Evolutionary conservation across 2,888 invertebrate species (phyloP).

Genomic region (Eudemis profundana): DNA sequence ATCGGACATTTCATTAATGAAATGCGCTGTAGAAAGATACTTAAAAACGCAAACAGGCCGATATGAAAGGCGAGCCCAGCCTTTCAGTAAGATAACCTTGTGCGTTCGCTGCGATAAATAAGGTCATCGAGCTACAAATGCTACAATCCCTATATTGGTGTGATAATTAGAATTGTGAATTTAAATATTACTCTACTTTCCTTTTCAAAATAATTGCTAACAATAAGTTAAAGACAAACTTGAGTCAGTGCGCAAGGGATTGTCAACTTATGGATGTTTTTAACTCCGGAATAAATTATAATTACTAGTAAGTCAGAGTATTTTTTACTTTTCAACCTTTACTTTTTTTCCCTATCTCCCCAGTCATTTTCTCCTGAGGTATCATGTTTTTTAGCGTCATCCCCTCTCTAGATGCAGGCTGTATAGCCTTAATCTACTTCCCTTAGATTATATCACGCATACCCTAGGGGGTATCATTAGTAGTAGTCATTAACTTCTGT

Average conservation of each 20-base stretch:
- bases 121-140: conserved; percentile 58
- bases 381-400: no score
- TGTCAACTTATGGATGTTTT: no score
- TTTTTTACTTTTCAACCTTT: no score
- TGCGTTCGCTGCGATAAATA: conserved; percentile 64
- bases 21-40: conserved; percentile 31
- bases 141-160: conserved; percentile 54
- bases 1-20: conserved; percentile 31
- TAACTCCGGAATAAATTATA: background rate
- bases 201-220: background rate
- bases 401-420: no score
- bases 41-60: conserved; percentile 52
- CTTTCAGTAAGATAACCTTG: conserved; percentile 67
- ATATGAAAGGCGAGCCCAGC: conserved; percentile 63
- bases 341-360: no score
- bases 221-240: background rate
- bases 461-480: no score
- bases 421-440: no score
- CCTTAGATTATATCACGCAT: no score
- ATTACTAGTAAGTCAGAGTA: no score
- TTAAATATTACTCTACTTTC: background rate
- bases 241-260: no score
- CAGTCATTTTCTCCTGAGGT: no score
- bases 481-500: background rate
- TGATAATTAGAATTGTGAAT: conserved; percentile 11